phyloP scores from a whole-genome alignment of 2,888 invertebrate species.

The Eristalis pertinax region DNA sequence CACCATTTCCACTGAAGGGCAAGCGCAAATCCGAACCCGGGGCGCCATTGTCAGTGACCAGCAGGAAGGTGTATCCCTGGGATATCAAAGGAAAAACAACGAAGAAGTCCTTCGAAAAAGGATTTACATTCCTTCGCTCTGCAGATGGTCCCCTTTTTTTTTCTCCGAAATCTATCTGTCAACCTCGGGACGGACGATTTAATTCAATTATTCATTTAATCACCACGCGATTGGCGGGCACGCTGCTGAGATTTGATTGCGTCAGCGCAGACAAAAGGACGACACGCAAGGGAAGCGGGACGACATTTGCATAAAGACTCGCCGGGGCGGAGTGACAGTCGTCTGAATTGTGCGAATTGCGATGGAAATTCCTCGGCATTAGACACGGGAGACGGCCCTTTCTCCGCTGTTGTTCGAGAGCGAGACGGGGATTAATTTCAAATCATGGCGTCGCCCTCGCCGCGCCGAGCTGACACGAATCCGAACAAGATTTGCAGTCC shows the following conservation, averaged over 20 bases:
- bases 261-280: background rate
- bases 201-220: constrained; percentile 69
- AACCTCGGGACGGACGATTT: constrained; percentile 66
- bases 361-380: constrained; percentile 3
- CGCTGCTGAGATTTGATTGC: constrained; percentile 43
- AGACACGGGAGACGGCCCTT: background rate
- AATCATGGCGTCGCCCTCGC: background rate
- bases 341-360: constrained; percentile 4
- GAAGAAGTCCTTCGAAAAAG: background rate
- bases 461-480: too few relatives aligned
- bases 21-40: background rate
- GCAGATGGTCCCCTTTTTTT: too few relatives aligned
- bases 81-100: background rate
- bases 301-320: constrained; percentile 22
- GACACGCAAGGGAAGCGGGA: constrained; percentile 1
- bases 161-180: constrained; percentile 47
- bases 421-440: background rate
- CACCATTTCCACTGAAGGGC: background rate
- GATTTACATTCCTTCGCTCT: background rate
- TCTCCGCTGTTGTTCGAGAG: background rate
- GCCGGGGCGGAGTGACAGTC: constrained; percentile 14
- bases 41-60: constrained; percentile 15
- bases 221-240: constrained; percentile 44
- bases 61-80: background rate
- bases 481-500: background rate